Percentiles rank a stretch among this genome's conserved stretches.
phyloP scores from a whole-genome alignment of 2,888 invertebrate species.

The Protodeltote pygarga region DNA sequence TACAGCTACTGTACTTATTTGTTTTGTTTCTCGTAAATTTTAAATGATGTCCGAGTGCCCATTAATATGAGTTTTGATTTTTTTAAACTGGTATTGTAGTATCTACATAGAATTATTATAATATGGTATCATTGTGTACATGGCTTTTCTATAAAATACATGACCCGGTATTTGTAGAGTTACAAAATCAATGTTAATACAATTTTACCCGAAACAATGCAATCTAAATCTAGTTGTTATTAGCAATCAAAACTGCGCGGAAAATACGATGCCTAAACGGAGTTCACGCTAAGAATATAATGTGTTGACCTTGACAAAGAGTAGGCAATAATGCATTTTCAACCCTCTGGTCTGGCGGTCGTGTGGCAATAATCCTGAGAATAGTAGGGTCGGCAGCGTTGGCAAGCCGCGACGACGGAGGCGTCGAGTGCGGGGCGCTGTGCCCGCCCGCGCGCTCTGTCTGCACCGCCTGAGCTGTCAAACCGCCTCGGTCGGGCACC shows the following conservation, averaged over 20 bases:
- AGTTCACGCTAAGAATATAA: conserved; percentile 23
- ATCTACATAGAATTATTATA: no score
- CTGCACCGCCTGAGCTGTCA: conserved; percentile 81
- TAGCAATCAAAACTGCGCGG: conserved; percentile 1
- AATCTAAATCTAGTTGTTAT: no score
- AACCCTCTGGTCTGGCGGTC: conserved; percentile 75
- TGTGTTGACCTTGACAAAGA: conserved; percentile 79
- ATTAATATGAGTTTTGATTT: neutral
- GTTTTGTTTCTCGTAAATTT: conserved; percentile 14
- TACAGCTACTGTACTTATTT: conserved; percentile 22
- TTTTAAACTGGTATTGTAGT: neutral
- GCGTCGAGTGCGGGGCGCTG: conserved; percentile 71
- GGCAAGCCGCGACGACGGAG: conserved; percentile 66
- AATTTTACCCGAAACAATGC: no score
- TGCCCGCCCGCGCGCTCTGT: conserved; percentile 78
- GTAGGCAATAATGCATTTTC: conserved; percentile 76
- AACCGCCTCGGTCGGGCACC: conserved; percentile 85
- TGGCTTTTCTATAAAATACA: no score
- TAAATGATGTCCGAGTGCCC: neutral
- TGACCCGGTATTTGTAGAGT: no score
- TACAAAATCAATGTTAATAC: no score
- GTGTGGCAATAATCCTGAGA: conserved; percentile 75
- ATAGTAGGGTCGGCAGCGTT: conserved; percentile 64
- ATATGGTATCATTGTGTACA: neutral
- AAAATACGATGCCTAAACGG: conserved; percentile 11